Conservation (phyloP, 2,888 invertebrate species). For the Conomelus anceps region DNA sequence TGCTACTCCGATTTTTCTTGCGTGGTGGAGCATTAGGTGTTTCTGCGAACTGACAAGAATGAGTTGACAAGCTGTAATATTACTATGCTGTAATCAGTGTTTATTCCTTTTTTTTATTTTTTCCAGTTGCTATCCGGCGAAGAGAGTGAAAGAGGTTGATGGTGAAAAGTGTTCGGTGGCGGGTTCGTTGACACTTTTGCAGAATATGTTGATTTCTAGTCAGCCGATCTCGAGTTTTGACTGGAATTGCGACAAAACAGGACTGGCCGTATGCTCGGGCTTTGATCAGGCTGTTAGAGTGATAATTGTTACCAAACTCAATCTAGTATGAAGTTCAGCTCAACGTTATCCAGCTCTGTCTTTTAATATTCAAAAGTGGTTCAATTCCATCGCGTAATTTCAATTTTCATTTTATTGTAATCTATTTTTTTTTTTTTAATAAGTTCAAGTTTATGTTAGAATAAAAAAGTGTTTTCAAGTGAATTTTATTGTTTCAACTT, state of each 20-base stretch:
- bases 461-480: no score
- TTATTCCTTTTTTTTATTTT: constrained; percentile 26
- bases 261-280: constrained; percentile 79
- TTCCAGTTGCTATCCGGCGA: constrained; percentile 69
- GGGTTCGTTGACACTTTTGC: constrained; percentile 67
- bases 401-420: no score
- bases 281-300: constrained; percentile 88
- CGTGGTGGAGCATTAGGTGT: no score
- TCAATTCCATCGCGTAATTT: no score
- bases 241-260: constrained; percentile 87
- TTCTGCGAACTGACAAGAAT: background rate
- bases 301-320: constrained; percentile 80
- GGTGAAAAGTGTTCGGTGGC: constrained; percentile 66
- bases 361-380: no score
- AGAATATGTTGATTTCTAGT: constrained; percentile 71
- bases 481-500: no score
- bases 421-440: no score
- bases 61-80: background rate
- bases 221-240: constrained; percentile 87
- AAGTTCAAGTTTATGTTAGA: no score
- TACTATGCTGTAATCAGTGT: background rate
- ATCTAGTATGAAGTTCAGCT: constrained; percentile 49
- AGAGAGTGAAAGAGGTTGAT: constrained; percentile 64
- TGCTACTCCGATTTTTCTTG: no score
- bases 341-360: no score